phyloP scores from a whole-genome alignment of 2,113 vertebrate genomes.

The Monarcha castaneiventris region DNA sequence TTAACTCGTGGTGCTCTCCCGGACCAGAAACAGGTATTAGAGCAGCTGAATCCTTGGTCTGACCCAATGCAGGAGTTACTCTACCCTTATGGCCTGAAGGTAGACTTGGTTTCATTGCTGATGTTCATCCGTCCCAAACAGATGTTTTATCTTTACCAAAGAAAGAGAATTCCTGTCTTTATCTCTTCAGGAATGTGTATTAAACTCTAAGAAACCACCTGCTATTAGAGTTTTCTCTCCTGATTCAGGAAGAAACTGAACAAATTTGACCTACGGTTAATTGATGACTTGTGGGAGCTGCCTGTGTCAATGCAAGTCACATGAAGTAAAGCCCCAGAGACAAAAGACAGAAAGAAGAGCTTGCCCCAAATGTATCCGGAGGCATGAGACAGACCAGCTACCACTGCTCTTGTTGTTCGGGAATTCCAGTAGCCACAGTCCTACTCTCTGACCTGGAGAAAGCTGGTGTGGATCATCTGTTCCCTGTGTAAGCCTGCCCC shows the following conservation, averaged over 20 bases:
- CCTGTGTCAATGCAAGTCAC: not conserved
- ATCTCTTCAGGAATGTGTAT: not conserved
- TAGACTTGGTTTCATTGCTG: not conserved
- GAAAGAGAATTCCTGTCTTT: not conserved
- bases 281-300: not conserved
- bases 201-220: not conserved
- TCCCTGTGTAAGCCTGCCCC: not conserved
- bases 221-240: not conserved
- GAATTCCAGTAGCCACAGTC: not conserved
- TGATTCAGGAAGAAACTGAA: not conserved
- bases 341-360: not conserved
- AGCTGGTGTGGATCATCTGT: not conserved
- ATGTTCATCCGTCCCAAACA: not conserved
- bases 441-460: not conserved
- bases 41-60: not conserved
- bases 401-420: not conserved
- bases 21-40: not conserved
- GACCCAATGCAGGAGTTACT: not conserved
- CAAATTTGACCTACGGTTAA: not conserved
- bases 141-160: not conserved
- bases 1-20: accelerated
- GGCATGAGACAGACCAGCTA: not conserved
- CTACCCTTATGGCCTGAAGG: not conserved
- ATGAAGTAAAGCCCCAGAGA: not conserved
- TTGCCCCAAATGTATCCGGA: not conserved